These are phyloP conservation scores for Acanthis flammea DNA, from an alignment of 2,797 vertebrate genomes.

Conservation along the genomic window DNA sequence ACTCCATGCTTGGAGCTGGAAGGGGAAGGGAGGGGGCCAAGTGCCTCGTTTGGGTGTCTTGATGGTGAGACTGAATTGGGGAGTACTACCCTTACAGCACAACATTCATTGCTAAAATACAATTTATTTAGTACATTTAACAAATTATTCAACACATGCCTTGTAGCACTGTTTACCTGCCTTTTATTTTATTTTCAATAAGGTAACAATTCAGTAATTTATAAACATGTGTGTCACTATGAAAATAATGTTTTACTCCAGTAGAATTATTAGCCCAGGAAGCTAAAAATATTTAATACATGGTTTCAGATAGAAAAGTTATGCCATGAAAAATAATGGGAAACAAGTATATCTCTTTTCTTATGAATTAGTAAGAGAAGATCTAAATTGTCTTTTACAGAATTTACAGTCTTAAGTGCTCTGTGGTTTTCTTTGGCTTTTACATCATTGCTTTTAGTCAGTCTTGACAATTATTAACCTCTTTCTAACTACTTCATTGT, in stretches of 20 bases:
- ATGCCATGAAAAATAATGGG: neutral
- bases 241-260: neutral
- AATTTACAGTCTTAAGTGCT: neutral
- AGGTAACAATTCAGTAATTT: neutral
- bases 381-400: neutral
- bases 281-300: neutral
- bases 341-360: neutral
- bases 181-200: neutral
- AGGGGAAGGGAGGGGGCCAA: neutral
- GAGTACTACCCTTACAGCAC: accelerated
- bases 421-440: neutral
- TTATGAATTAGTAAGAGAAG: neutral
- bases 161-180: neutral
- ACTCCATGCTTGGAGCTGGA: neutral
- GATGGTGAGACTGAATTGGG: neutral
- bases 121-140: neutral
- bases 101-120: neutral
- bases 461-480: neutral
- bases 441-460: neutral
- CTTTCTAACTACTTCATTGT: neutral
- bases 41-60: accelerated
- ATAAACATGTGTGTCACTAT: neutral
- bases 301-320: neutral
- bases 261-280: neutral
- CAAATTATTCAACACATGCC: neutral